A percentile compares a stretch with the other conserved stretches of the same genome.
Conservation (phyloP, 2,888 invertebrate species). For the Sturmia bella region DNA sequence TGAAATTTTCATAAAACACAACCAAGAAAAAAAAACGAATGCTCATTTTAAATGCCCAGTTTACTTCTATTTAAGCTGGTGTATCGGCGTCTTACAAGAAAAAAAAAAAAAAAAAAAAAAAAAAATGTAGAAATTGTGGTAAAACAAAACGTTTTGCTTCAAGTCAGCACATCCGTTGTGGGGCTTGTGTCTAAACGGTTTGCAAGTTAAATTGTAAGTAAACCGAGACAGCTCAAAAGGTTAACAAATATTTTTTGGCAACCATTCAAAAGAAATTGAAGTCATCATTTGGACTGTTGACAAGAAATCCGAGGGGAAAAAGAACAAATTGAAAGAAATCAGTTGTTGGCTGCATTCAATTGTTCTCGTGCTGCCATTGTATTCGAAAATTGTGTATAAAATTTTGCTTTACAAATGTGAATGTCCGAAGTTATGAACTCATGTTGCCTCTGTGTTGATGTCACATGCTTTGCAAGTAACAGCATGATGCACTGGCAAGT, state of each 20-base stretch:
- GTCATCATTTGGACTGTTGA: constrained; percentile 48
- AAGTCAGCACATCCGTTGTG: neutral
- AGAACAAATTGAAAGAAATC: neutral
- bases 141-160: neutral
- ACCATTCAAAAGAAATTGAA: constrained; percentile 44
- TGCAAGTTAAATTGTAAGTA: constrained; percentile 3
- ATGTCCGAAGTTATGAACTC: constrained; percentile 33
- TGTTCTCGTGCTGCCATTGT: constrained; percentile 24
- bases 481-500: too few species aligned
- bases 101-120: too few species aligned
- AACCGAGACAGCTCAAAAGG: constrained; percentile 27
- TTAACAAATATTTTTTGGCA: constrained; percentile 63
- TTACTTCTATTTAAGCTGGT: too few species aligned
- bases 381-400: constrained; percentile 33
- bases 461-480: constrained; percentile 4
- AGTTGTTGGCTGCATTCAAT: constrained; percentile 34
- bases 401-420: constrained; percentile 46
- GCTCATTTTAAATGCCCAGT: too few species aligned
- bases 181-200: constrained; percentile 3
- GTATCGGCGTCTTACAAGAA: too few species aligned
- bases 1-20: too few species aligned
- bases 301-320: neutral
- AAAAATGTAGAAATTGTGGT: too few species aligned
- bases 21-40: too few species aligned
- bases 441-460: neutral